phyloP scores from a whole-genome alignment of 2,888 invertebrate species.

The Tineola bisselliella region DNA sequence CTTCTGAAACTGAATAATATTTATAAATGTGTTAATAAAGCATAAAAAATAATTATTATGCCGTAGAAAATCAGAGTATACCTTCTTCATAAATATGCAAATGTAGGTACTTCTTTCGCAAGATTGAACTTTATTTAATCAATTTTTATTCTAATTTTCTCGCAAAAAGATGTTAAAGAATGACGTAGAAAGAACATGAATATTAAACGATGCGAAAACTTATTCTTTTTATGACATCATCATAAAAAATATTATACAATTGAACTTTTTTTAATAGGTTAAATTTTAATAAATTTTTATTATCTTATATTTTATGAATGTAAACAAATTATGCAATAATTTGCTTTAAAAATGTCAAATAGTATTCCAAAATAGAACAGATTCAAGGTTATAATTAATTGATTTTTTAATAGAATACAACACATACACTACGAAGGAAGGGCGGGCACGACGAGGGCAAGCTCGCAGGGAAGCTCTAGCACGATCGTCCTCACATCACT shows the following conservation, averaged over 20 bases:
- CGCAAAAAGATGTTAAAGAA: conserved; percentile 16
- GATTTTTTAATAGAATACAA: conserved; percentile 42
- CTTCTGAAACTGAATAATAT: too few species aligned
- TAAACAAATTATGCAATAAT: too few species aligned
- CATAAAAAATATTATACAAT: not conserved
- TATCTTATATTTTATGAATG: not conserved
- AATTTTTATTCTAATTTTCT: conserved; percentile 50
- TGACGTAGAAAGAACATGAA: conserved; percentile 7
- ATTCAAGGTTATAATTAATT: not conserved
- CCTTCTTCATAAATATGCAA: conserved; percentile 51
- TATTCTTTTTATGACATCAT: not conserved
- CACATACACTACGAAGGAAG: conserved; percentile 52
- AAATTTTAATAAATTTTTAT: not conserved
- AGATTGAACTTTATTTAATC: conserved; percentile 48
- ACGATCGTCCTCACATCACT: conserved; percentile 40
- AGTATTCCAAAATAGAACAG: too few species aligned
- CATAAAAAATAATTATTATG: not conserved
- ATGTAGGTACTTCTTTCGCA: conserved; percentile 42
- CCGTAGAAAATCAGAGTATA: not conserved
- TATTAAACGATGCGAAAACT: conserved; percentile 8
- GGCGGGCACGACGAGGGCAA: conserved; percentile 45
- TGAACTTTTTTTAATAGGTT: not conserved
- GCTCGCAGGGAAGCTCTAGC: conserved; percentile 51
- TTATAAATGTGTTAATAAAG: not conserved
- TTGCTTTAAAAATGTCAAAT: too few species aligned